Base-by-base conservation (phyloP, 2,113 vertebrate species). In the Ochotona princeps region DNA sequence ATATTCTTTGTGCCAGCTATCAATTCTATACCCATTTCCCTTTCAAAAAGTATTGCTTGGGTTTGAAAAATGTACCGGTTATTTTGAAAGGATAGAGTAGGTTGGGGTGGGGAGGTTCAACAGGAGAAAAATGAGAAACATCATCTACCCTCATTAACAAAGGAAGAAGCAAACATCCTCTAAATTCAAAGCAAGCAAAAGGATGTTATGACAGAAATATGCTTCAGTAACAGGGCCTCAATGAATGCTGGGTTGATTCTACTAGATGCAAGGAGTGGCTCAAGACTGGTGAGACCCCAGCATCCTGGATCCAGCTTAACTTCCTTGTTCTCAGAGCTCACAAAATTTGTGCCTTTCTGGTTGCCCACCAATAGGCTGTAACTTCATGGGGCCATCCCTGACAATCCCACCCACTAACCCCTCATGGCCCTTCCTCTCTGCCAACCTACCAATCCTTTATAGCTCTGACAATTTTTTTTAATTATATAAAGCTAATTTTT, bases 181-280 rank as follows among this genome's bases (percentile, higher is more conserved):
- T 66, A 75, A 91, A 90, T 87, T 79, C 61, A 75, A 94, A 89
- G 49, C 49, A 93, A 73, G 21, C 28, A 21, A 83, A 67, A 92
- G 26, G 32, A 20, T 5, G 87, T 95, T 82, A 67, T 47, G 30
- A 67, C n/a, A 89, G 51, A 92, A 90, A 69, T 83, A 23, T 73
- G 12, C 54, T 70, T 78, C n/a, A 35, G 73, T n/a, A 32, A 76
- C 17, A 32, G 17, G 7, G 30, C 63, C 57, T 79, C 79, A 86
- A 92, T 74, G 28, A 74, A 81, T 28, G 23, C 15, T 28, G 1
- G 18, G 51, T 70, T 91, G 66, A 76, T 87, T 87, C 51, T 67
- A 21, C 74, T 70, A 63, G 38, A 89, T 44, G 54, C 15, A 2
- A 18, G 54, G 18, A 57, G 5, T 57, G 54, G 54, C 54, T 20